Conservation (phyloP, 2,113 vertebrate genomes). For the Carassius auratus region DNA sequence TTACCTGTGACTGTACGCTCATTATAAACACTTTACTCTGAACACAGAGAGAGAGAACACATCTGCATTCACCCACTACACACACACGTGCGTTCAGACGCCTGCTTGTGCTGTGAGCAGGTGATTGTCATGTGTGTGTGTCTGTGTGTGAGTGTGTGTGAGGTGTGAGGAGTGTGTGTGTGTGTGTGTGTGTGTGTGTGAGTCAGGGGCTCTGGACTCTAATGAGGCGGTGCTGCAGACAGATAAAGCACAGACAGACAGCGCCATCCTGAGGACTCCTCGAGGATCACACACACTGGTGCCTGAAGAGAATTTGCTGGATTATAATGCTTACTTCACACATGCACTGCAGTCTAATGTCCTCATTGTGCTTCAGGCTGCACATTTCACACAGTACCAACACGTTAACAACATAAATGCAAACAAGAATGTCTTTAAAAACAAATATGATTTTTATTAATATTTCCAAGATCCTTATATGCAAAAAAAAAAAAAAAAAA, state of each 20-base stretch:
- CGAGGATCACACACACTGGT: constrained; percentile 47
- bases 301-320: too few species aligned
- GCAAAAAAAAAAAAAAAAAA: too few species aligned
- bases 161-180: too few species aligned
- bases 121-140: too few species aligned
- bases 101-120: too few species aligned
- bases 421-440: too few species aligned
- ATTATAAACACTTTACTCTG: background rate
- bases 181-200: constrained; percentile 66
- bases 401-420: background rate
- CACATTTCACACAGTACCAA: background rate
- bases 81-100: too few species aligned
- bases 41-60: background rate
- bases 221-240: constrained; percentile 69
- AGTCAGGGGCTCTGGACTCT: constrained; percentile 40
- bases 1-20: background rate
- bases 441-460: too few species aligned
- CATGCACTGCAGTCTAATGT: background rate
- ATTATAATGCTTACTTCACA: background rate
- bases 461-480: too few species aligned
- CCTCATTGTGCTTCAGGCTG: background rate
- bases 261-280: constrained; percentile 87
- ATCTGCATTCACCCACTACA: too few species aligned
- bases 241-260: constrained; percentile 78
- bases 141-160: constrained; percentile 65